Conservation (phyloP, 1,140 invertebrate genomes). For the Drosophila melanogaster region Release_6_plus_ISO1_MT NC_004354.4:20154001-20154500, state of each 20-base stretch:
- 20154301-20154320: constrained; percentile 89
- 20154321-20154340: constrained; percentile 91
- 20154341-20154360: constrained; percentile 88
- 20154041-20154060: too few species aligned
- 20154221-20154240: constrained; percentile 93
- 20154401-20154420: constrained; percentile 91
- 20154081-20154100: too few species aligned
- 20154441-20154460: constrained; percentile 93
- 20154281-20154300: constrained; percentile 90
- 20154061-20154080: too few species aligned
- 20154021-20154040: not conserved
- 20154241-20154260: constrained; percentile 89
- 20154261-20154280: constrained; percentile 90
- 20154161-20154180: too few species aligned
- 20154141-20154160: too few species aligned
- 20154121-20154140: too few species aligned
- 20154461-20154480: constrained; percentile 90
- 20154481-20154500: constrained; percentile 91
- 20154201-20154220: constrained; percentile 91
- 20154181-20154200: constrained; percentile 85
- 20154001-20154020: not conserved
- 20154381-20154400: constrained; percentile 92
- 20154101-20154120: too few species aligned
- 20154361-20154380: constrained; percentile 90
- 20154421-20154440: constrained; percentile 90